A percentile compares a stretch with the other conserved stretches of the same genome.
Conservation (phyloP, 2,797 vertebrate species). For the Rhinogobio ventralis region DNA sequence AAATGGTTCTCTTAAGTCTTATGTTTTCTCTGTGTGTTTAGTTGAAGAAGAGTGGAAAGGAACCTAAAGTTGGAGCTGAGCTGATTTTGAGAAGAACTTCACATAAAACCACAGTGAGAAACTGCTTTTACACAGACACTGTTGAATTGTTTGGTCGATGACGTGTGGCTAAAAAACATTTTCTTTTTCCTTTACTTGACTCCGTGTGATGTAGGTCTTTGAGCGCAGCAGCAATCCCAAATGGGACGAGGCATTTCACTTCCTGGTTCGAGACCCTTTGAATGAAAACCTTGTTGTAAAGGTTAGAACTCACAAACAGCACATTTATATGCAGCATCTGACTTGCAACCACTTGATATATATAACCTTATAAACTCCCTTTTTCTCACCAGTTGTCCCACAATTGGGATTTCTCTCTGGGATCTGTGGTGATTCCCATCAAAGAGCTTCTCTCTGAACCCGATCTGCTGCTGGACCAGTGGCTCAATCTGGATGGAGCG, state of each 20-base stretch:
- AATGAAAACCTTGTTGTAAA: slow-evolving; percentile 84
- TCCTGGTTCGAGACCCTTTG: slow-evolving; percentile 83
- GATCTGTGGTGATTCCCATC: slow-evolving; percentile 83
- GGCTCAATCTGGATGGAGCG: slow-evolving; percentile 83
- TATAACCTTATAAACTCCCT: background rate
- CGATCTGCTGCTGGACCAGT: slow-evolving; percentile 83
- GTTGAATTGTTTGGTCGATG: background rate
- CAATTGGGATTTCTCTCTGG: slow-evolving; percentile 79
- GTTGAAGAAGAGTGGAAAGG: slow-evolving; percentile 89
- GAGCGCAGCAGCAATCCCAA: slow-evolving; percentile 80
- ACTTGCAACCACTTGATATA: background rate
- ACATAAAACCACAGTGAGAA: slow-evolving; percentile 86
- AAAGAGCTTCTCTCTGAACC: slow-evolving; percentile 83
- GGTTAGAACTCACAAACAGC: slow-evolving; percentile 69
- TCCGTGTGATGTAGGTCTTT: slow-evolving; percentile 75
- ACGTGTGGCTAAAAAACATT: background rate
- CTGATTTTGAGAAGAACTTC: slow-evolving; percentile 76
- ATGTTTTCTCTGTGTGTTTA: slow-evolving; percentile 61
- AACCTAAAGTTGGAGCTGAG: slow-evolving; percentile 83
- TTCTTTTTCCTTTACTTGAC: background rate
- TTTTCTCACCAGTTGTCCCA: slow-evolving; percentile 75
- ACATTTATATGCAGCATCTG: background rate
- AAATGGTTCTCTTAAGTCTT: background rate
- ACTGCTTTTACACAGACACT: background rate
- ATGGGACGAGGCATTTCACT: slow-evolving; percentile 90